Evolutionary conservation across 2,113 vertebrate genomes (phyloP).

Genomic region (Orientallactaga bullata): DNA sequence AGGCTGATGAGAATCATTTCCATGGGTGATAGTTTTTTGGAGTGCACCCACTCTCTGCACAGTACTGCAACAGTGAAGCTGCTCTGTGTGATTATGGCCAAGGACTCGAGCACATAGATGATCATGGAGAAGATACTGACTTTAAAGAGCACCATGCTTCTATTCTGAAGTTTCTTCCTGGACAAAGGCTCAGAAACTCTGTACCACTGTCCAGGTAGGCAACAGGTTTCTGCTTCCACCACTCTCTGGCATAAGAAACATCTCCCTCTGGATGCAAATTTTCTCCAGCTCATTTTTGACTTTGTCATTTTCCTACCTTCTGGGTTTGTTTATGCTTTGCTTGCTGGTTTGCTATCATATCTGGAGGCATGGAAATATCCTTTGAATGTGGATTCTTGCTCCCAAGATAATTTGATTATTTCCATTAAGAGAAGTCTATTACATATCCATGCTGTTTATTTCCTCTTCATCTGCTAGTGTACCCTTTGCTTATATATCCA

Average conservation of each 20-base stretch:
- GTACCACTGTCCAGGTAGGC: neutral
- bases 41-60: constrained; percentile 49
- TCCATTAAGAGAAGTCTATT: neutral
- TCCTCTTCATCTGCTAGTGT: neutral
- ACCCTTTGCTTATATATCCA: neutral
- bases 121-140: constrained; percentile 47
- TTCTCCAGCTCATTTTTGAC: neutral
- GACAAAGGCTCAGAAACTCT: neutral
- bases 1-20: constrained; percentile 59
- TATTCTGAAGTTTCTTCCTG: neutral
- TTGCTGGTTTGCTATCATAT: neutral
- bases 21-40: constrained; percentile 42
- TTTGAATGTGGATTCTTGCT: constrained; percentile 47
- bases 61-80: neutral
- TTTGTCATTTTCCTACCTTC: constrained; percentile 23
- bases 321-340: constrained; percentile 69
- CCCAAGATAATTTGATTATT: constrained; percentile 60
- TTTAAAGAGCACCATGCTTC: constrained; percentile 9
- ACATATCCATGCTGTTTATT: neutral
- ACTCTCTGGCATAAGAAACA: neutral
- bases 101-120: constrained; percentile 32
- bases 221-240: neutral
- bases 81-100: constrained; percentile 38
- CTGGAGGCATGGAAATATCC: constrained; percentile 35
- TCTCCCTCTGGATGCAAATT: constrained; percentile 47